Evolutionary conservation across 2,113 vertebrate species (phyloP).

Genomic region (Patagioenas fasciata): DNA sequence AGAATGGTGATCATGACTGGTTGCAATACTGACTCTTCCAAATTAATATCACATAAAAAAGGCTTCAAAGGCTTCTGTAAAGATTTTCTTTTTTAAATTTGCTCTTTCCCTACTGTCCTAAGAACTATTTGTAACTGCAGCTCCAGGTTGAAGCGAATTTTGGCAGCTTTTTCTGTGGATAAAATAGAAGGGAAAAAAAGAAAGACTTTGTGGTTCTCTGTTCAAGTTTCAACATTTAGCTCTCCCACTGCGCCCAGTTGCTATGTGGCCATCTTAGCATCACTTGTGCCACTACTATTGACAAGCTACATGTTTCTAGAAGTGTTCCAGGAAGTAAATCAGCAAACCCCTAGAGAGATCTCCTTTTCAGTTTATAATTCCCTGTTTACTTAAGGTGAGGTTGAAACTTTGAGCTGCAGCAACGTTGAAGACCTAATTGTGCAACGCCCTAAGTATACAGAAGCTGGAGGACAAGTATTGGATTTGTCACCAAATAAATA

Average conservation of each 20-base stretch:
- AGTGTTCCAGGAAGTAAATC: neutral
- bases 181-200: neutral
- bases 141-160: neutral
- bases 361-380: neutral
- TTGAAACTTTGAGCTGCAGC: neutral
- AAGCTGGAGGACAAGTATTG: neutral
- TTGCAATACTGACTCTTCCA: neutral
- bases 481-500: neutral
- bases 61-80: neutral
- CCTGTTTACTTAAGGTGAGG: constrained; percentile 29
- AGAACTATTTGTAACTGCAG: neutral
- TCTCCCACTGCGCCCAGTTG: neutral
- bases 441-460: neutral
- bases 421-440: neutral
- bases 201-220: neutral
- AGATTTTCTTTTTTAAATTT: neutral
- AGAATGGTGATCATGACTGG: neutral
- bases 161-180: neutral
- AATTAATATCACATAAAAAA: neutral
- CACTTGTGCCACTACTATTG: neutral
- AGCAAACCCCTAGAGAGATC: neutral
- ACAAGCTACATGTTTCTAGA: neutral
- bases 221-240: neutral
- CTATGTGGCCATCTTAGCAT: neutral
- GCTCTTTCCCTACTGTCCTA: neutral